Percentiles rank a stretch among this genome's conserved stretches.
Evolutionary conservation across 2,888 invertebrate genomes (phyloP).

Genomic region (Sphaerophoria taeniata): DNA sequence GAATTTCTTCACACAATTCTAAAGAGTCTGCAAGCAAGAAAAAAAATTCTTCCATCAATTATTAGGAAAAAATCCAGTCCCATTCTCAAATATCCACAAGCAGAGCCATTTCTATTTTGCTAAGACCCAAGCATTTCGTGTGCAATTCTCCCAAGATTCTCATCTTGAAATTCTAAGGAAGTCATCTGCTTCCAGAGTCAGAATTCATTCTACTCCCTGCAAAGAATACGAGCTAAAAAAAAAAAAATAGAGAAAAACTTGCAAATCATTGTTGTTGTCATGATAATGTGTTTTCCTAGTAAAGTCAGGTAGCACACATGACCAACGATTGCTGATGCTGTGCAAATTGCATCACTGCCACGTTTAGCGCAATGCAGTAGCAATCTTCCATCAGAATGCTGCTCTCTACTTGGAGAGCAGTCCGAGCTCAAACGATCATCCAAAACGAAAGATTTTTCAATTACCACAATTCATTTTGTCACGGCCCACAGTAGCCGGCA

Average conservation of each 20-base stretch:
- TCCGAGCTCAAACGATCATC: slow-evolving; percentile 24
- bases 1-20: too few relatives aligned
- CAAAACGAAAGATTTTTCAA: slow-evolving; percentile 61
- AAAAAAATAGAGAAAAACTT: slow-evolving; percentile 18
- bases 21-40: too few relatives aligned
- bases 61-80: slow-evolving; percentile 6
- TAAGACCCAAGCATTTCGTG: slow-evolving; percentile 36
- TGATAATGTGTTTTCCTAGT: slow-evolving; percentile 63
- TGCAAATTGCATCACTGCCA: slow-evolving; percentile 63
- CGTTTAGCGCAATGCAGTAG: slow-evolving; percentile 62
- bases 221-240: not conserved
- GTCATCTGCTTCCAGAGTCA: slow-evolving; percentile 48
- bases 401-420: not conserved
- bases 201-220: not conserved
- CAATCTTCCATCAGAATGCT: slow-evolving; percentile 23
- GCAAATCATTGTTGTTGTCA: slow-evolving; percentile 63
- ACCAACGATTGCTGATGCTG: slow-evolving; percentile 50
- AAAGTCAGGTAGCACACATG: slow-evolving; percentile 68
- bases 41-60: slow-evolving; percentile 11
- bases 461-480: slow-evolving; percentile 68
- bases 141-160: slow-evolving; percentile 53
- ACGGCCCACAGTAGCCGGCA: slow-evolving; percentile 59
- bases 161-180: slow-evolving; percentile 61
- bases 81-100: slow-evolving; percentile 22
- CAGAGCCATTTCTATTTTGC: slow-evolving; percentile 1